phyloP scores from a whole-genome alignment of 2,888 invertebrate genomes.

The Germaria angustata region DNA sequence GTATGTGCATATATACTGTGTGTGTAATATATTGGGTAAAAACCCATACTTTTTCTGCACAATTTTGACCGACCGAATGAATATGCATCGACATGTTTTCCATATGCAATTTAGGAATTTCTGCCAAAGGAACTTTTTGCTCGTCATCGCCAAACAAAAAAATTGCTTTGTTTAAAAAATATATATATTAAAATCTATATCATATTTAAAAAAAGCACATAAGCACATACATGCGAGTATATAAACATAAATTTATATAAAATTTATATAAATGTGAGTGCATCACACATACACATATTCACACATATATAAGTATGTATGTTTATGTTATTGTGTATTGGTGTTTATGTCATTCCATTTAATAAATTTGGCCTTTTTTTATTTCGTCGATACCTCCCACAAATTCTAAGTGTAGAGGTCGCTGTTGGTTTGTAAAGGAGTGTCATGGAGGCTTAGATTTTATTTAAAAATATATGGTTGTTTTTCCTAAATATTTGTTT shows the following conservation, averaged over 20 bases:
- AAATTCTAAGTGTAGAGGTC: neutral
- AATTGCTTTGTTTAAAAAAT: neutral
- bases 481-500: neutral
- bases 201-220: slow-evolving; percentile 36
- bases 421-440: neutral
- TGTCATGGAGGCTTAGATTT: neutral
- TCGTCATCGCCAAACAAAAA: neutral
- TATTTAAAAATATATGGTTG: neutral
- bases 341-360: slow-evolving; percentile 52
- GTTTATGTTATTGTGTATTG: slow-evolving; percentile 3
- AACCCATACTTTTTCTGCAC: neutral
- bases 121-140: slow-evolving; percentile 15
- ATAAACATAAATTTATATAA: neutral
- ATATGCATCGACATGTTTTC: slow-evolving; percentile 36
- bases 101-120: slow-evolving; percentile 43
- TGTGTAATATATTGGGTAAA: slow-evolving; percentile 12
- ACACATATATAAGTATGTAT: slow-evolving; percentile 10
- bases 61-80: neutral
- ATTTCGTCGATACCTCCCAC: slow-evolving; percentile 7
- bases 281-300: neutral
- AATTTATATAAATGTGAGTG: neutral
- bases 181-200: slow-evolving; percentile 48
- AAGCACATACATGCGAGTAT: slow-evolving; percentile 6
- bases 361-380: slow-evolving; percentile 40
- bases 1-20: neutral